phyloP scores from a whole-genome alignment of 2,797 vertebrate genomes.

The Etheostoma perlongum region DNA sequence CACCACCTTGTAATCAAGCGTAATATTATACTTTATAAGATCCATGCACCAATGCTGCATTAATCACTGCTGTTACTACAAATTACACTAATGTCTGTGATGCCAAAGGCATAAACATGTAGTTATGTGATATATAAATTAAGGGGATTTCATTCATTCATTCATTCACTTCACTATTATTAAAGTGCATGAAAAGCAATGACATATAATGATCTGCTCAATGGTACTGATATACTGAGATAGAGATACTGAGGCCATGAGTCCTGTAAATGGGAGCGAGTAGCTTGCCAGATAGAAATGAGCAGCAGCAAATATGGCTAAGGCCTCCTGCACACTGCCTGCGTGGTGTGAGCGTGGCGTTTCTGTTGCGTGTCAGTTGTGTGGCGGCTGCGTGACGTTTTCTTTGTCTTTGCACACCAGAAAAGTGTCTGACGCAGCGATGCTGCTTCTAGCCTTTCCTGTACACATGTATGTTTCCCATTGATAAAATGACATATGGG shows the following conservation, averaged over 20 bases:
- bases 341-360: no score
- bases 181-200: neutral
- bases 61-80: constrained; percentile 10
- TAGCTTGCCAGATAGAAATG: neutral
- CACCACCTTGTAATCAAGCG: neutral
- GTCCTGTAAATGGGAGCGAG: neutral
- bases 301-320: neutral
- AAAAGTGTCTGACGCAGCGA: no score
- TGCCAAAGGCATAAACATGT: neutral
- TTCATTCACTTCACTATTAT: neutral
- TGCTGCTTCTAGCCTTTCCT: no score
- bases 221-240: neutral
- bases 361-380: no score
- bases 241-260: neutral
- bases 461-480: no score
- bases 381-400: no score
- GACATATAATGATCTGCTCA: neutral
- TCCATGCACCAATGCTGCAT: neutral
- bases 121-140: neutral
- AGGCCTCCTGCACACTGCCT: no score
- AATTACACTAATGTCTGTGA: neutral
- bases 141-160: neutral
- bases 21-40: neutral
- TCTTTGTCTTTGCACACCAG: no score
- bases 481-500: no score